A percentile compares a stretch with the other conserved stretches of the same genome.
Conservation (phyloP, 2,797 vertebrate genomes). For the Myiothlypis chrysogaster region DNA sequence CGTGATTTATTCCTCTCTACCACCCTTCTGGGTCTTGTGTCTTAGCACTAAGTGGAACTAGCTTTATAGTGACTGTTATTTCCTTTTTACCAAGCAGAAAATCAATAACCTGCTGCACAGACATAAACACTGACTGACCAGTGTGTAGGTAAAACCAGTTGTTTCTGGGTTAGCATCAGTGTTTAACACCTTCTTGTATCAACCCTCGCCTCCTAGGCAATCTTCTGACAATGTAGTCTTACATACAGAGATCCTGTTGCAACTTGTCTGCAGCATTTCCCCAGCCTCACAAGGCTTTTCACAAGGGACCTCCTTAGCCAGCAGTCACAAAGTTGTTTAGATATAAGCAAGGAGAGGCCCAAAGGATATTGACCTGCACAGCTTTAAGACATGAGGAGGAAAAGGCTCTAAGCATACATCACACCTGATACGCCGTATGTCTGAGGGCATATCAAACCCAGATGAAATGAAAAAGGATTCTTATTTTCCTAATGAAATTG, state of each 20-base stretch:
- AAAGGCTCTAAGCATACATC: background rate
- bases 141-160: fast-evolving
- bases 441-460: background rate
- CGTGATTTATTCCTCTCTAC: fast-evolving
- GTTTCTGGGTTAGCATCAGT: background rate
- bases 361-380: background rate
- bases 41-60: background rate
- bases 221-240: background rate
- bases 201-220: background rate
- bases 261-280: background rate
- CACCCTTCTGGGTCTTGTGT: background rate
- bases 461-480: background rate
- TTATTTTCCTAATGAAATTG: constrained; percentile 43
- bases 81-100: background rate
- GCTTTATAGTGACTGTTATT: background rate
- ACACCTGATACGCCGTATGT: background rate
- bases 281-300: background rate
- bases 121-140: background rate
- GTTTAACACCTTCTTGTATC: background rate
- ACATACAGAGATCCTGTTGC: fast-evolving
- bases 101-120: background rate
- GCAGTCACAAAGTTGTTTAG: background rate
- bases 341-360: background rate
- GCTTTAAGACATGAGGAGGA: background rate
- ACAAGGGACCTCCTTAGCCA: background rate